Conservation (phyloP, 2,888 invertebrate genomes). For the Athalia circularis region DNA sequence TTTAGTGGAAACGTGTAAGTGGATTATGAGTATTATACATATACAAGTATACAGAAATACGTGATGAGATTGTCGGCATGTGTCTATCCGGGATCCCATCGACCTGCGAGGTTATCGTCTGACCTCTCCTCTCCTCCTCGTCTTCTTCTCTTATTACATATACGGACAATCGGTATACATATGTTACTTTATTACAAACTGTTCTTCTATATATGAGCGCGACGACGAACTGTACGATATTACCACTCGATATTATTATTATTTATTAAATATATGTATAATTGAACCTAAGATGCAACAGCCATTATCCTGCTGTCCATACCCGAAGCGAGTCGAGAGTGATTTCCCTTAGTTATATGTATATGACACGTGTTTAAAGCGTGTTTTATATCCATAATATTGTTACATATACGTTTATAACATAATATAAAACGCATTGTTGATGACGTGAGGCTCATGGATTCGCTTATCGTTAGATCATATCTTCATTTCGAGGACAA, state of each 20-base stretch:
- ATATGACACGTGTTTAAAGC: conserved; percentile 10
- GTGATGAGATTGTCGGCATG: background rate
- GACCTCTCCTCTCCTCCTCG: conserved; percentile 52
- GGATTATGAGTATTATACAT: background rate
- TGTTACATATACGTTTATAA: background rate
- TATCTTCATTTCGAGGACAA: no score
- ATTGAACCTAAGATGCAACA: no score
- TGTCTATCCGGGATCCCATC: conserved; percentile 45
- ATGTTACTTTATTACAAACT: no score
- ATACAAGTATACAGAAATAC: background rate
- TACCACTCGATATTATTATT: no score
- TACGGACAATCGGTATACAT: conserved; percentile 2
- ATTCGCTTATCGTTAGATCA: no score
- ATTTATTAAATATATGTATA: no score
- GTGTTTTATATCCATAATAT: conserved; percentile 9
- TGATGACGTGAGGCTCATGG: no score
- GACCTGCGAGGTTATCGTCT: conserved; percentile 58
- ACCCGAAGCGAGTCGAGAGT: background rate
- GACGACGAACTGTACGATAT: no score
- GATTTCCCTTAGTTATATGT: background rate
- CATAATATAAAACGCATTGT: background rate
- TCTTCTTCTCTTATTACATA: background rate
- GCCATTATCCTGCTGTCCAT: no score
- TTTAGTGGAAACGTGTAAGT: background rate
- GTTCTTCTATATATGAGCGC: no score